These are phyloP conservation scores for Aleiodes testaceus DNA, from an alignment of 2,888 invertebrate genomes.

Conservation along the genomic window DNA sequence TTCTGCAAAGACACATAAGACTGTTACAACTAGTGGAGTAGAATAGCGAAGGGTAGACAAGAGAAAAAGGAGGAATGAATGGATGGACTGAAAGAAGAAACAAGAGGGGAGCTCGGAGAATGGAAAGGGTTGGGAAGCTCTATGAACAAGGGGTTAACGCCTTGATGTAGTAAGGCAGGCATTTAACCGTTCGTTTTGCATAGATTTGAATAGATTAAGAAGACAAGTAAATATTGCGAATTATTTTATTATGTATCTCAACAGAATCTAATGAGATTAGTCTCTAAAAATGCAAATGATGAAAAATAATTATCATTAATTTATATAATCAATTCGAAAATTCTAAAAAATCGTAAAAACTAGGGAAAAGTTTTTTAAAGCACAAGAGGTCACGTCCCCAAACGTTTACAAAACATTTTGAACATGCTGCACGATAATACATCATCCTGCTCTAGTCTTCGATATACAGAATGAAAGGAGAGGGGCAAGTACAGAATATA, in stretches of 20 bases:
- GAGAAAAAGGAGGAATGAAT: constrained; percentile 4
- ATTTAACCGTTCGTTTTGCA: constrained; percentile 72
- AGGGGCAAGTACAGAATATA: neutral
- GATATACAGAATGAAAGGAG: neutral
- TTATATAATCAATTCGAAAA: neutral
- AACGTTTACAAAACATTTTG: constrained; percentile 54
- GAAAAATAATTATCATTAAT: neutral
- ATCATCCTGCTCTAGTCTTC: constrained; percentile 64
- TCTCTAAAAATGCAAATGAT: neutral
- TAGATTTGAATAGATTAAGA: constrained; percentile 73
- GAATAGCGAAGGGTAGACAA: constrained; percentile 43
- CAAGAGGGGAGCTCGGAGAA: constrained; percentile 33
- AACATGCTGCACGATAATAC: constrained; percentile 68
- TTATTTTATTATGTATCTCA: constrained; percentile 72
- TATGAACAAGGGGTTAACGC: constrained; percentile 62
- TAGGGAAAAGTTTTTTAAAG: constrained; percentile 19
- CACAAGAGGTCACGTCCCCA: neutral
- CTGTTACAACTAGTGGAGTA: constrained; percentile 38
- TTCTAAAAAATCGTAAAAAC: neutral
- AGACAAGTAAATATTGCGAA: constrained; percentile 68
- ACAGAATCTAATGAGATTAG: constrained; percentile 30
- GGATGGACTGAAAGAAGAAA: constrained; percentile 43
- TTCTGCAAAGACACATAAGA: constrained; percentile 67
- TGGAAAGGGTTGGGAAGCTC: neutral
- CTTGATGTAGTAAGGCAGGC: constrained; percentile 57